Evolutionary conservation across 1,140 invertebrate genomes (phyloP).

Genomic region (Acyrthosiphon pisum): DNA sequence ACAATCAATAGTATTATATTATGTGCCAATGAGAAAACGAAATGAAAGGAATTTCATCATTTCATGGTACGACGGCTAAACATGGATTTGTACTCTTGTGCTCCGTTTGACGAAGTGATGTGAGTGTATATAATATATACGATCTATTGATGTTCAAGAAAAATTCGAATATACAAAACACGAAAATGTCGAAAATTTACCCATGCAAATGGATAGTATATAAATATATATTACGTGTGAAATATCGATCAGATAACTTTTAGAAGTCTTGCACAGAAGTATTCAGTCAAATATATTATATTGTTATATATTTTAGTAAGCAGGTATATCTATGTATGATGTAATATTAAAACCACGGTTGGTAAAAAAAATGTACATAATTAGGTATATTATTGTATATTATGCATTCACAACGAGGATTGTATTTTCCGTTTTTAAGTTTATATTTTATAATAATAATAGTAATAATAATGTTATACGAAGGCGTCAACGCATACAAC

Average conservation of each 20-base stretch:
- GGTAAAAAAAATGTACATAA: neutral
- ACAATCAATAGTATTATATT: neutral
- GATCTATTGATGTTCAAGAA: neutral
- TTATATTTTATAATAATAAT: neutral
- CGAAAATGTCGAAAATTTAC: neutral
- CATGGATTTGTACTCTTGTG: neutral
- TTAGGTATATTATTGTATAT: neutral
- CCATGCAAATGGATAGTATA: neutral
- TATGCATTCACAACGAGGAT: neutral
- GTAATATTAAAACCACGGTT: neutral
- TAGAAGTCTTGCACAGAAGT: neutral
- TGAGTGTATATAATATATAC: neutral
- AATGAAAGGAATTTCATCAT: neutral
- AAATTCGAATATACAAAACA: neutral
- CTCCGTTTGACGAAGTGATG: neutral
- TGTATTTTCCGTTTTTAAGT: neutral
- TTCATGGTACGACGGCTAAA: neutral
- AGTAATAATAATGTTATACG: neutral
- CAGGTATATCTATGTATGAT: neutral
- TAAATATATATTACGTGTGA: neutral
- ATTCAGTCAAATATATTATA: neutral
- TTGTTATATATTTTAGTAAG: neutral
- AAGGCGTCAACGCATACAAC: neutral
- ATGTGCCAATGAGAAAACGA: neutral
- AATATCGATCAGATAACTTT: neutral